Conservation (phyloP, 30 jellyfish, hydroid and myxozoan species). For the Aurelia sp. region DNA sequence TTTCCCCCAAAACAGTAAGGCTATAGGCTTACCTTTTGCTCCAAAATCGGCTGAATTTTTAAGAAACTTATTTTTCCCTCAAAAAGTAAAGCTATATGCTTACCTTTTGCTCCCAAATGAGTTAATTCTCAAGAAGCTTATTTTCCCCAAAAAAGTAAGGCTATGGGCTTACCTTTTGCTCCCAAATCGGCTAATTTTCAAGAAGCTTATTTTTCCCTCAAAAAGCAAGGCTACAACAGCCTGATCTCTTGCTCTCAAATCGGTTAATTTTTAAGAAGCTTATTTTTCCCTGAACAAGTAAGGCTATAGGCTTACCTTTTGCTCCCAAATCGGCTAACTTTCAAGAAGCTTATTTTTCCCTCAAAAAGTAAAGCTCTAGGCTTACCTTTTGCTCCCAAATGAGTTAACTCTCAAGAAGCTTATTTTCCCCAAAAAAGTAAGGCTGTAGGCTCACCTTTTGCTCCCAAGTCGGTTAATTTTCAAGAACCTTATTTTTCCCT, state of each 20-base stretch:
- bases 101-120: background rate
- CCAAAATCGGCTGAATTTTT: background rate
- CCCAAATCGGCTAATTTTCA: background rate
- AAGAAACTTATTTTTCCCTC: background rate
- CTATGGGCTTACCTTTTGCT: background rate
- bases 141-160: background rate
- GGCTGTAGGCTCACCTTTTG: background rate
- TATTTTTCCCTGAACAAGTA: too few relatives aligned
- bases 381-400: background rate
- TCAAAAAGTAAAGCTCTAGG: too few relatives aligned
- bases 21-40: background rate
- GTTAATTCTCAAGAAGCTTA: background rate
- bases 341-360: too few relatives aligned
- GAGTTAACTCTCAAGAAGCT: background rate
- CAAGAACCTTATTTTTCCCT: background rate
- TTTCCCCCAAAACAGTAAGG: background rate
- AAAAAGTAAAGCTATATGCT: slow-evolving; percentile 19
- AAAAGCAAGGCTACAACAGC: too few relatives aligned
- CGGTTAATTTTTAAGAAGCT: too few relatives aligned
- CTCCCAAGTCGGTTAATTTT: background rate
- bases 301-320: too few relatives aligned
- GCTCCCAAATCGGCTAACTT: too few relatives aligned
- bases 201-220: background rate
- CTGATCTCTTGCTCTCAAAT: too few relatives aligned
- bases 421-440: background rate